Conservation (phyloP, 2,797 vertebrate genomes). For the Euthynnus affinis region DNA sequence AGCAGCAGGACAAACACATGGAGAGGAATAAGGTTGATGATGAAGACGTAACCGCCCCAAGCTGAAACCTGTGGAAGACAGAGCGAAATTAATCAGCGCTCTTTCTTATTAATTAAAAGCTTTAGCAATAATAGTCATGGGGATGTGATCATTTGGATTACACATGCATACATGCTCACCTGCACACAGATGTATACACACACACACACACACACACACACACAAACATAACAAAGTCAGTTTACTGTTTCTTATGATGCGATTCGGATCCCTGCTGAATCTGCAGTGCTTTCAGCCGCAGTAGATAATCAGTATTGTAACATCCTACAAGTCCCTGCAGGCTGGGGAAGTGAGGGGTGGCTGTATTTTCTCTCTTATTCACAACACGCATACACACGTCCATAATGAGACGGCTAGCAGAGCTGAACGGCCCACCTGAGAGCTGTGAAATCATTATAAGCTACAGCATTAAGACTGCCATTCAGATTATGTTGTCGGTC, state of each 20-base stretch:
- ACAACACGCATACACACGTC: constrained; percentile 27
- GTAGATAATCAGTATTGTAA: constrained; percentile 58
- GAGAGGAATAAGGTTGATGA: constrained; percentile 98
- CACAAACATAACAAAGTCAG: not conserved
- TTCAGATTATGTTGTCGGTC: constrained; percentile 26
- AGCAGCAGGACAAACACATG: constrained; percentile 95
- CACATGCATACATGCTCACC: not conserved
- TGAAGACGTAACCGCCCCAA: constrained; percentile 98
- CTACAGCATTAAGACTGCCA: constrained; percentile 24
- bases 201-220: not conserved
- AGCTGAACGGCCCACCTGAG: constrained; percentile 42
- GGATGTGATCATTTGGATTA: not conserved
- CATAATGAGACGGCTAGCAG: constrained; percentile 43
- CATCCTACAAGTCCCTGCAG: constrained; percentile 24
- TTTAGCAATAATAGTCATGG: not conserved
- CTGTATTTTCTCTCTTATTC: constrained; percentile 33
- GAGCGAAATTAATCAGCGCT: not conserved
- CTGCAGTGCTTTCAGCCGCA: constrained; percentile 9
- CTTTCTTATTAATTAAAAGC: constrained; percentile 14
- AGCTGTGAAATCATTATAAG: constrained; percentile 56
- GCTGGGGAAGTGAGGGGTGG: constrained; percentile 21
- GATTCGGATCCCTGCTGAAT: constrained; percentile 32
- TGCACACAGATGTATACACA: not conserved
- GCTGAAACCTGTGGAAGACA: constrained; percentile 90
- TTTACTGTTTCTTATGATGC: constrained; percentile 19